phyloP scores from a whole-genome alignment of 2,113 vertebrate species.

The Urocolius indicus region DNA sequence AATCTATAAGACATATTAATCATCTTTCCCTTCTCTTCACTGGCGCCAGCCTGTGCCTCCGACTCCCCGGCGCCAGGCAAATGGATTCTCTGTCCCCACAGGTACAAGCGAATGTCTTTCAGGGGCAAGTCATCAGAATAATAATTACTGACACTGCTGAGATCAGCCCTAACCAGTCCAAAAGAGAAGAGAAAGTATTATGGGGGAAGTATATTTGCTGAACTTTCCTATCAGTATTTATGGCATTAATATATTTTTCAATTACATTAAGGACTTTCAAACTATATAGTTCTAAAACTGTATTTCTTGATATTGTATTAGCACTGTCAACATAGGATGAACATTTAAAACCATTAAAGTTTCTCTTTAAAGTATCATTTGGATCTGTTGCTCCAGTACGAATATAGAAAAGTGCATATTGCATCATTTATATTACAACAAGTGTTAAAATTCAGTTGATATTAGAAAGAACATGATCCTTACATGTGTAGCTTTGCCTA shows the following conservation, averaged over 20 bases:
- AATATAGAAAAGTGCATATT: background rate
- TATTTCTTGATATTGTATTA: background rate
- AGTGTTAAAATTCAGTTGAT: background rate
- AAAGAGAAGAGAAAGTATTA: conserved; percentile 61
- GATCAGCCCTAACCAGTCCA: conserved; percentile 73
- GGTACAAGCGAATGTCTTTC: conserved; percentile 77
- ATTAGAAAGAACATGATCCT: background rate
- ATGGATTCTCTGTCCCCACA: conserved; percentile 82
- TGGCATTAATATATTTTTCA: background rate
- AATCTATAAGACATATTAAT: conserved; percentile 85
- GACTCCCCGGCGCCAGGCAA: conserved; percentile 80
- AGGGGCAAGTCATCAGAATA: conserved; percentile 81
- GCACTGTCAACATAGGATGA: background rate
- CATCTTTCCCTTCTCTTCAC: conserved; percentile 79
- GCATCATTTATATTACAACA: background rate
- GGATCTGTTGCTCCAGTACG: background rate
- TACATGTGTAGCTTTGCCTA: background rate
- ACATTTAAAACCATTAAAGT: background rate
- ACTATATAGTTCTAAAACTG: background rate
- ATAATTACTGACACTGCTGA: conserved; percentile 80
- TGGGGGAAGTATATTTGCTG: conserved; percentile 34
- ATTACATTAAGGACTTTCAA: conserved; percentile 18
- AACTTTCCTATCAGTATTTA: conserved; percentile 42
- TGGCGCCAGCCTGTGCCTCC: conserved; percentile 83
- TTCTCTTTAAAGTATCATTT: background rate